Conservation (phyloP, 2,797 vertebrate species). For the Esox masquinongy region DNA sequence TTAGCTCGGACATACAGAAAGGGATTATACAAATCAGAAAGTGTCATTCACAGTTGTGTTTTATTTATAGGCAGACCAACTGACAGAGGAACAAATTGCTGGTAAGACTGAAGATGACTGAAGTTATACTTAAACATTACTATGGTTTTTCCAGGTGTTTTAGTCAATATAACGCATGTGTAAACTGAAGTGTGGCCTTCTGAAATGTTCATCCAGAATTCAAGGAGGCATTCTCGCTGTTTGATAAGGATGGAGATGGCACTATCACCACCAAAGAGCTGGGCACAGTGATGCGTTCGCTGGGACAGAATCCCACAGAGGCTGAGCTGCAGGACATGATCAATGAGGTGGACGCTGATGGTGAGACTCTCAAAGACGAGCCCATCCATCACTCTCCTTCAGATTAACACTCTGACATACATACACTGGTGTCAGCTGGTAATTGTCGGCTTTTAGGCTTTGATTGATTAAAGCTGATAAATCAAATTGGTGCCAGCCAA, state of each 20-base stretch:
- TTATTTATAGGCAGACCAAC: conserved; percentile 56
- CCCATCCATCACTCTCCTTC: no score
- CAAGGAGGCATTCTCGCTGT: conserved; percentile 85
- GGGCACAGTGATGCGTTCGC: conserved; percentile 76
- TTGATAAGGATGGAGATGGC: conserved; percentile 83
- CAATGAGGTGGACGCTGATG: conserved; percentile 69
- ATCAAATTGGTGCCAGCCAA: no score
- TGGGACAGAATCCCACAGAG: conserved; percentile 87
- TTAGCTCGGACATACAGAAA: neutral
- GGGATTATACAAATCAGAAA: neutral
- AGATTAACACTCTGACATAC: no score
- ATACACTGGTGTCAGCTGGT: no score
- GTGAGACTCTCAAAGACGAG: conserved; percentile 53
- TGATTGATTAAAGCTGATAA: no score
- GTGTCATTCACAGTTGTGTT: neutral
- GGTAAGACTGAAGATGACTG: conserved; percentile 39
- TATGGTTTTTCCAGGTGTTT: neutral
- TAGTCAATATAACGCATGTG: neutral
- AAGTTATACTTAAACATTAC: neutral
- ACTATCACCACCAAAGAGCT: conserved; percentile 74
- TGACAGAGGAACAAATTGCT: conserved; percentile 65
- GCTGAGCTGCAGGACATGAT: conserved; percentile 77
- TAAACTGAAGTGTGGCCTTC: neutral
- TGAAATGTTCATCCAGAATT: conserved; percentile 49
- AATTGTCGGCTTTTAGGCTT: no score